Percentiles rank a stretch among this genome's conserved stretches.
These are phyloP conservation scores for Cheilosia urbana DNA, from an alignment of 2,888 invertebrate species.

Conservation along the genomic window DNA sequence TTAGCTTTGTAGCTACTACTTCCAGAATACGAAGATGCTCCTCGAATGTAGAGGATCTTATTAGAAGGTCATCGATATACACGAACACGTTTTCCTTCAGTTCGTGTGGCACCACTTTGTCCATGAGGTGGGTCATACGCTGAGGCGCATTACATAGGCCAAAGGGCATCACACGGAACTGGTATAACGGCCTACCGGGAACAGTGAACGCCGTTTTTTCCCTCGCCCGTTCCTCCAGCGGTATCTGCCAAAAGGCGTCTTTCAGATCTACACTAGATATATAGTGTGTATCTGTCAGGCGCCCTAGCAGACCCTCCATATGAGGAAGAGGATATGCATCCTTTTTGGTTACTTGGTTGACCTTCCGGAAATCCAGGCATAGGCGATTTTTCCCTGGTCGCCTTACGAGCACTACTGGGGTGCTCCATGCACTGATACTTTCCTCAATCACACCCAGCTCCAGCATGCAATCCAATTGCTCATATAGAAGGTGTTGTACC, in stretches of 20 bases:
- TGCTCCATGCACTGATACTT: constrained; percentile 12
- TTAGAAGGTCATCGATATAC: constrained; percentile 3
- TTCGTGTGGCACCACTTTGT: too few species aligned
- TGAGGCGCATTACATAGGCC: too few species aligned
- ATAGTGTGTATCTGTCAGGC: constrained; percentile 3
- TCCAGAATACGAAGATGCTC: constrained; percentile 1
- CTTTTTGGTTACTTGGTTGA: neutral
- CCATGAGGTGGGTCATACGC: too few species aligned
- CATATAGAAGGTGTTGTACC: neutral
- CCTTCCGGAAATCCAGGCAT: constrained; percentile 3
- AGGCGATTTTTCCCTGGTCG: neutral
- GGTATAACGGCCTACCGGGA: too few species aligned
- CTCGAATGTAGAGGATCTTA: neutral
- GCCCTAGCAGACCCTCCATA: constrained; percentile 4
- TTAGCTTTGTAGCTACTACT: neutral
- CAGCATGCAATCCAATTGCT: constrained; percentile 18
- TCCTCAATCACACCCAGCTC: constrained; percentile 10
- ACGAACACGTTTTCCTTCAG: constrained; percentile 3
- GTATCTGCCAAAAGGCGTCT: too few species aligned
- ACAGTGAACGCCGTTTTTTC: too few species aligned
- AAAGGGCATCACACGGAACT: too few species aligned
- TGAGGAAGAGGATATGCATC: neutral
- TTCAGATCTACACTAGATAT: constrained; percentile 3
- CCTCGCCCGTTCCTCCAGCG: too few species aligned
- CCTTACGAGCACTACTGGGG: constrained; percentile 1